Percentiles rank a stretch among this genome's conserved stretches.
These are phyloP conservation scores for Ips typographus DNA, from an alignment of 1,140 invertebrate genomes.

Conservation along the genomic window DNA sequence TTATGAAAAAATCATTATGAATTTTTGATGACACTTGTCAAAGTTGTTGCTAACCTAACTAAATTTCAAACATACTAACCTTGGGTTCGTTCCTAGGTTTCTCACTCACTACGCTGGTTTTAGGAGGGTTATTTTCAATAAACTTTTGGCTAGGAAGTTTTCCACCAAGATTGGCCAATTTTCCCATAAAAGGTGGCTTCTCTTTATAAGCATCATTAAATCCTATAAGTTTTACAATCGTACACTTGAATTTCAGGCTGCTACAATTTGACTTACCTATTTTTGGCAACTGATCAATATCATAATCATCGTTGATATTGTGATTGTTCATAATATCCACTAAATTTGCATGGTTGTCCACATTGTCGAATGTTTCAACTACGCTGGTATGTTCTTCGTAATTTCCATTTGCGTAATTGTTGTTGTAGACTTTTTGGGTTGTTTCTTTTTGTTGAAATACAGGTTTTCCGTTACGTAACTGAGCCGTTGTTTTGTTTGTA, in stretches of 20 bases:
- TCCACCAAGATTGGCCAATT: conserved; percentile 50
- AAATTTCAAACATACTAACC: conserved; percentile 13
- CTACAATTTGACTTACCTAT: conserved; percentile 34
- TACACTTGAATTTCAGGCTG: not conserved
- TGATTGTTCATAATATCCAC: conserved; percentile 48
- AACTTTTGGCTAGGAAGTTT: conserved; percentile 45
- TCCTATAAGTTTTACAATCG: conserved; percentile 14
- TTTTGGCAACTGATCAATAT: conserved; percentile 48
- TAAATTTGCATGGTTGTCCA: conserved; percentile 39
- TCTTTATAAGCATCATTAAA: conserved; percentile 25
- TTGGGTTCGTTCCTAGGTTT: conserved; percentile 29
- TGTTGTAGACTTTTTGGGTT: conserved; percentile 40
- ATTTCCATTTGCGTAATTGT: conserved; percentile 42
- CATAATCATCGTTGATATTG: conserved; percentile 45
- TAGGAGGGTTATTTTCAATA: conserved; percentile 6
- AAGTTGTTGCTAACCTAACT: too few relatives aligned
- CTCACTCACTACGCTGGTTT: conserved; percentile 15
- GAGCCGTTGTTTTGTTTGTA: conserved; percentile 38
- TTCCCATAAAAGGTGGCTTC: conserved; percentile 38
- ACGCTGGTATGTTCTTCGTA: conserved; percentile 40
- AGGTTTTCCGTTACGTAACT: conserved; percentile 43
- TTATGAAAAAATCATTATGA: too few relatives aligned
- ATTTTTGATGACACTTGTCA: too few relatives aligned
- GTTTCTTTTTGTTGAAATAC: conserved; percentile 39
- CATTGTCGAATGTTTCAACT: conserved; percentile 33